Evolutionary conservation across 2,797 vertebrate genomes (phyloP).

Genomic region (Trichosurus vulpecula): DNA sequence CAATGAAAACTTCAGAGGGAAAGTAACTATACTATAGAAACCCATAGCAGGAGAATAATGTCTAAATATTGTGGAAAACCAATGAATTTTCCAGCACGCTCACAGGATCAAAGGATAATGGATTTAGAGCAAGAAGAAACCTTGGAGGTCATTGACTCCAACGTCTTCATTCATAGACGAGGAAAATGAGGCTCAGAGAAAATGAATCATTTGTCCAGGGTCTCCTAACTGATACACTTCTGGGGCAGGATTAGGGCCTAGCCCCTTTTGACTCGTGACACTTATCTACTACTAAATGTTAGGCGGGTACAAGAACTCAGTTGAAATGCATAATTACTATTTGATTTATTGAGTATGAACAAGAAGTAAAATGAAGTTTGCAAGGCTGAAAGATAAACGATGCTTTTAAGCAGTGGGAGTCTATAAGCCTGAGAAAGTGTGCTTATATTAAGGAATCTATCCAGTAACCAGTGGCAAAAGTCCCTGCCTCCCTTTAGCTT

Average conservation of each 20-base stretch:
- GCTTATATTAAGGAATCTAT: slow-evolving; percentile 15
- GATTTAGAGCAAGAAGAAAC: neutral
- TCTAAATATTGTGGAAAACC: neutral
- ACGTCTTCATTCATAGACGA: neutral
- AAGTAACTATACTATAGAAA: neutral
- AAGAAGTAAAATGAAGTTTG: slow-evolving; percentile 22
- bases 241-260: neutral
- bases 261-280: neutral
- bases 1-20: neutral
- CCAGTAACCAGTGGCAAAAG: neutral
- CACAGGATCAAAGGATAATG: neutral
- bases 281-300: neutral
- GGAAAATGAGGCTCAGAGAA: neutral
- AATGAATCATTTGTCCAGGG: neutral
- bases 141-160: neutral
- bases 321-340: neutral
- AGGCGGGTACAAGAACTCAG: neutral
- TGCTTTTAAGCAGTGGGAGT: neutral
- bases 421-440: slow-evolving; percentile 8
- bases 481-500: neutral
- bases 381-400: neutral
- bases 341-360: neutral
- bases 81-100: neutral
- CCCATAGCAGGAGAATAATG: neutral
- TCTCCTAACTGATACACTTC: neutral